phyloP scores from a whole-genome alignment of 1,140 invertebrate species.

The Luehdorfia chinensis region DNA sequence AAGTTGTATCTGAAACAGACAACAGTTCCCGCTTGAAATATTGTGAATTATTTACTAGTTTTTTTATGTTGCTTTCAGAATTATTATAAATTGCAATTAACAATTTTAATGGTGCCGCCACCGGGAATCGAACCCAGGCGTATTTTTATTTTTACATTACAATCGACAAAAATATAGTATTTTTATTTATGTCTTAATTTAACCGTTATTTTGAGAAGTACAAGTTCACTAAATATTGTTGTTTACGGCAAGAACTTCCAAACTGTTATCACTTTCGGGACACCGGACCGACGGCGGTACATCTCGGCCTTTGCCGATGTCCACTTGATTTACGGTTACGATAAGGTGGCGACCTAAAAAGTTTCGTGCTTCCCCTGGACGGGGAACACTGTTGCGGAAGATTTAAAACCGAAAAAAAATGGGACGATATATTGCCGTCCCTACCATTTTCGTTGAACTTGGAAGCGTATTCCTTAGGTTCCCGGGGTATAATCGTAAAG shows the following conservation, averaged over 20 bases:
- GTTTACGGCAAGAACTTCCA: slow-evolving; percentile 57
- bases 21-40: background rate
- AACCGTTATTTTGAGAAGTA: slow-evolving; percentile 13
- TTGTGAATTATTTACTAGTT: too few species aligned
- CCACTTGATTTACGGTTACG: slow-evolving; percentile 72
- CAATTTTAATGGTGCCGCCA: too few species aligned
- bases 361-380: slow-evolving; percentile 47
- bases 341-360: slow-evolving; percentile 73
- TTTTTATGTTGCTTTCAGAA: too few species aligned
- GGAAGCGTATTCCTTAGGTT: slow-evolving; percentile 16
- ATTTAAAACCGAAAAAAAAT: slow-evolving; percentile 66
- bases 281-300: slow-evolving; percentile 41
- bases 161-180: too few species aligned
- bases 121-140: too few species aligned
- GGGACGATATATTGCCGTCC: slow-evolving; percentile 36
- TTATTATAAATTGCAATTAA: too few species aligned
- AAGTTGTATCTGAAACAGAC: slow-evolving; percentile 8
- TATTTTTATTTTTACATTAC: too few species aligned
- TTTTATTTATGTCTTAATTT: too few species aligned
- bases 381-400: slow-evolving; percentile 52
- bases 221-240: slow-evolving; percentile 47
- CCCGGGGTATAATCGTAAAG: slow-evolving; percentile 7
- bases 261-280: slow-evolving; percentile 67
- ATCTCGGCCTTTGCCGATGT: slow-evolving; percentile 60
- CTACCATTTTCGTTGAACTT: slow-evolving; percentile 21